Evolutionary conservation across 2,113 vertebrate species (phyloP).

Genomic region (Gobiocypris rarus): DNA sequence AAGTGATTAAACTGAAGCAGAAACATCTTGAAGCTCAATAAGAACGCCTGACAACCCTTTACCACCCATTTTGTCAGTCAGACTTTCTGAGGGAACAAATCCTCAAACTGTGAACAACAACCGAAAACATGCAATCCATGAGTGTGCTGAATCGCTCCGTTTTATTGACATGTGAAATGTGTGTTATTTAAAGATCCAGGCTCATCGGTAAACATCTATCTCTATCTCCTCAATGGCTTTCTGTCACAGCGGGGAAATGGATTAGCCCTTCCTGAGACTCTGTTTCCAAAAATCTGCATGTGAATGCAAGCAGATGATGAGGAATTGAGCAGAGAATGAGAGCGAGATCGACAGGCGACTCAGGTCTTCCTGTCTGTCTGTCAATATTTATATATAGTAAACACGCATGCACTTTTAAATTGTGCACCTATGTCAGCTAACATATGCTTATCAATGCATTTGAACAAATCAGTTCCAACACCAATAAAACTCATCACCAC

Average conservation of each 20-base stretch:
- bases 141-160: not conserved
- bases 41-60: not conserved
- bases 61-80: not conserved
- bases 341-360: conserved; percentile 8
- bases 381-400: conserved; percentile 34
- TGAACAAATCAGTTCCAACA: conserved; percentile 1
- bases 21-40: conserved; percentile 6
- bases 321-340: conserved; percentile 9
- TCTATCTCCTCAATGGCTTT: conserved; percentile 27
- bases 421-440: not conserved
- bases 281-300: conserved; percentile 34
- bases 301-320: conserved; percentile 29
- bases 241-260: conserved; percentile 41
- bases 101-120: not conserved
- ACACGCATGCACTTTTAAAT: not conserved
- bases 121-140: conserved; percentile 15
- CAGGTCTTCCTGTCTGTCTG: not conserved
- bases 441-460: conserved; percentile 23
- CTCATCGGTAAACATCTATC: conserved; percentile 33
- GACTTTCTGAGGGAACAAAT: conserved; percentile 16
- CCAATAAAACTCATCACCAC: conserved; percentile 10
- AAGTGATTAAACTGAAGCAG: conserved; percentile 21
- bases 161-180: conserved; percentile 34
- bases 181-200: conserved; percentile 36
- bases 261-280: conserved; percentile 42